phyloP scores from a whole-genome alignment of 2,888 invertebrate species.

The Cheilosia urbana region DNA sequence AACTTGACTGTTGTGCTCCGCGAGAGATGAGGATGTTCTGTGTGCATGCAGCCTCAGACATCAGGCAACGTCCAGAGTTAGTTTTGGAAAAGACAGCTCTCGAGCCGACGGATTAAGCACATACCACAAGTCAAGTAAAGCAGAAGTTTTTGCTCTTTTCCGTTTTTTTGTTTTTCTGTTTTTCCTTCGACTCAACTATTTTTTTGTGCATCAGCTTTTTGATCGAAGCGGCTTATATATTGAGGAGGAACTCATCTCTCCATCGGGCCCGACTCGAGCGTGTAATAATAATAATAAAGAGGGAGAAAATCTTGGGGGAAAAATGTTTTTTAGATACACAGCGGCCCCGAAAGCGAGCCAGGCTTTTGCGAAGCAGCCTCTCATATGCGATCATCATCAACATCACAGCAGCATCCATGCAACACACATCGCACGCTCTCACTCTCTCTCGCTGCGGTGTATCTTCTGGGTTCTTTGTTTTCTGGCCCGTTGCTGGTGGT shows the following conservation, averaged over 20 bases:
- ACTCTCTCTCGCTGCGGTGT: conserved; percentile 51
- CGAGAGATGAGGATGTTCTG: conserved; percentile 23
- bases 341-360: conserved; percentile 38
- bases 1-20: conserved; percentile 64
- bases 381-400: conserved; percentile 75
- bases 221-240: conserved; percentile 72
- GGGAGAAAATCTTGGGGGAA: conserved; percentile 59
- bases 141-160: conserved; percentile 15
- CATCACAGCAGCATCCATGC: conserved; percentile 65
- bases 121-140: conserved; percentile 74
- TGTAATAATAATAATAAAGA: conserved; percentile 71
- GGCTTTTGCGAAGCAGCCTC: conserved; percentile 62
- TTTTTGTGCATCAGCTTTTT: conserved; percentile 52
- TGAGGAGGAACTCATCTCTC: conserved; percentile 70
- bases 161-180: no score
- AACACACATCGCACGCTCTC: conserved; percentile 38
- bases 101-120: conserved; percentile 71
- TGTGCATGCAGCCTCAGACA: conserved; percentile 43
- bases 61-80: conserved; percentile 36
- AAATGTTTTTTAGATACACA: conserved; percentile 71
- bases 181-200: neutral
- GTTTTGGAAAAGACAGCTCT: conserved; percentile 68
- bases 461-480: conserved; percentile 57
- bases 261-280: conserved; percentile 57
- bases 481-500: conserved; percentile 41